A percentile compares a stretch with the other conserved stretches of the same genome.
Evolutionary conservation across 2,888 invertebrate species (phyloP).

Genomic region (Scaptomyza parva): DNA sequence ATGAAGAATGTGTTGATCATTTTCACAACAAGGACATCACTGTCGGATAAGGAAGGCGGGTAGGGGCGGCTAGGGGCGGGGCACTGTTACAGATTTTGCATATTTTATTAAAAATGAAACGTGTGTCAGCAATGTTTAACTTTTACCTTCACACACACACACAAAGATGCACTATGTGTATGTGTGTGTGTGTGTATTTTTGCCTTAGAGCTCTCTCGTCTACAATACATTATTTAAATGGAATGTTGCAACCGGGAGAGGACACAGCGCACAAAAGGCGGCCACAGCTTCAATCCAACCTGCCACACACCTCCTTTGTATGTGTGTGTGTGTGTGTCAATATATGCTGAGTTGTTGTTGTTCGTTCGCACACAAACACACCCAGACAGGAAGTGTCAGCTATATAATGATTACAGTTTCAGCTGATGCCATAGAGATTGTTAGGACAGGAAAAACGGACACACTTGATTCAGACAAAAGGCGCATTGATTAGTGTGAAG

Average conservation of each 20-base stretch:
- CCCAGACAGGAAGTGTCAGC: slow-evolving; percentile 51
- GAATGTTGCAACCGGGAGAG: slow-evolving; percentile 55
- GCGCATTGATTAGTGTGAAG: slow-evolving; percentile 70
- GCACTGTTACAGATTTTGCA: slow-evolving; percentile 48
- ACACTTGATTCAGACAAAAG: slow-evolving; percentile 48
- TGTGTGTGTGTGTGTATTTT: not conserved
- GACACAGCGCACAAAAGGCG: slow-evolving; percentile 26
- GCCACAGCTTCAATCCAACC: not conserved
- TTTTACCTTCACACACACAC: slow-evolving; percentile 34
- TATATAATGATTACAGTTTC: slow-evolving; percentile 62
- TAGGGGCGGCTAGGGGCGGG: not conserved
- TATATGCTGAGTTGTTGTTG: slow-evolving; percentile 21
- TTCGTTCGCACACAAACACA: slow-evolving; percentile 3
- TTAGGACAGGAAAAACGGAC: slow-evolving; percentile 17
- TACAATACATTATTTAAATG: slow-evolving; percentile 70
- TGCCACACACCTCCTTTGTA: not conserved
- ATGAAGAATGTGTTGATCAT: slow-evolving; percentile 61
- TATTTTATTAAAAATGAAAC: slow-evolving; percentile 80
- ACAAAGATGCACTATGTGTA: slow-evolving; percentile 23
- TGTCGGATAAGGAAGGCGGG: not conserved
- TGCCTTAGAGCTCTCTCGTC: slow-evolving; percentile 29
- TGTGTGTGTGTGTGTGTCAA: slow-evolving; percentile 18
- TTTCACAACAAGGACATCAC: slow-evolving; percentile 7
- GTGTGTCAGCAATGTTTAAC: slow-evolving; percentile 78
- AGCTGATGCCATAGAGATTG: slow-evolving; percentile 26